Evolutionary conservation across 2,888 invertebrate genomes (phyloP).

Genomic region (Ceramica pisi): DNA sequence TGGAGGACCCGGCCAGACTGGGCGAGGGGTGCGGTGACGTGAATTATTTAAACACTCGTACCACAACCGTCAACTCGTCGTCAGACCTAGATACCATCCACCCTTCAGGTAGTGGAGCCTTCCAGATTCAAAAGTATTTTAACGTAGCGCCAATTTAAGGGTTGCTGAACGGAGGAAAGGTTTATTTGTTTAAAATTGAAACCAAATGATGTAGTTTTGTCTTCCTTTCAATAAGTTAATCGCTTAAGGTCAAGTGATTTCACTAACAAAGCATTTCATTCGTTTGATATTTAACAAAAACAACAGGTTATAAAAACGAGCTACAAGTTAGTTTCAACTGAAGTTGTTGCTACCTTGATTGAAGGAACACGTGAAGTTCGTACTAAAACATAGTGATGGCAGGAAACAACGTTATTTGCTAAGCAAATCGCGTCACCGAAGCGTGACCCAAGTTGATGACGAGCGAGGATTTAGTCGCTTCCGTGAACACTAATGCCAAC

Average conservation of each 20-base stretch:
- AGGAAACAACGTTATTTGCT: conserved; percentile 80
- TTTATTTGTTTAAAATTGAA: neutral
- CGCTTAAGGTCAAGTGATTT: conserved; percentile 4
- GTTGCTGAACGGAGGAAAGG: neutral
- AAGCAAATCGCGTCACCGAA: conserved; percentile 82
- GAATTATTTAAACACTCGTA: conserved; percentile 84
- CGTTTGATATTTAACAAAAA: conserved; percentile 34
- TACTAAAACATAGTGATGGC: conserved; percentile 66
- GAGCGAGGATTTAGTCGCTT: conserved; percentile 74
- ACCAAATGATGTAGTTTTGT: neutral
- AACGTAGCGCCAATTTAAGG: conserved; percentile 18
- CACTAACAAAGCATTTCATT: conserved; percentile 23
- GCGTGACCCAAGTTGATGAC: conserved; percentile 79
- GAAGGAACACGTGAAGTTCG: conserved; percentile 63
- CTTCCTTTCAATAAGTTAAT: neutral
- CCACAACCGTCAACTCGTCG: conserved; percentile 77
- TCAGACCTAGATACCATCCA: conserved; percentile 71
- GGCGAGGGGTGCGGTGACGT: conserved; percentile 76
- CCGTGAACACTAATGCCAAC: conserved; percentile 73
- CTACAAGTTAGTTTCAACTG: conserved; percentile 33
- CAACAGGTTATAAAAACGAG: conserved; percentile 31
- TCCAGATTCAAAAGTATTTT: conserved; percentile 36
- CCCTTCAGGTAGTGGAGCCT: conserved; percentile 49
- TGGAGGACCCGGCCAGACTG: conserved; percentile 67
- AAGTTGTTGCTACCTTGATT: conserved; percentile 47